Base-by-base conservation (phyloP, 2,113 vertebrate genomes). In the Salvelinus fontinalis region DNA sequence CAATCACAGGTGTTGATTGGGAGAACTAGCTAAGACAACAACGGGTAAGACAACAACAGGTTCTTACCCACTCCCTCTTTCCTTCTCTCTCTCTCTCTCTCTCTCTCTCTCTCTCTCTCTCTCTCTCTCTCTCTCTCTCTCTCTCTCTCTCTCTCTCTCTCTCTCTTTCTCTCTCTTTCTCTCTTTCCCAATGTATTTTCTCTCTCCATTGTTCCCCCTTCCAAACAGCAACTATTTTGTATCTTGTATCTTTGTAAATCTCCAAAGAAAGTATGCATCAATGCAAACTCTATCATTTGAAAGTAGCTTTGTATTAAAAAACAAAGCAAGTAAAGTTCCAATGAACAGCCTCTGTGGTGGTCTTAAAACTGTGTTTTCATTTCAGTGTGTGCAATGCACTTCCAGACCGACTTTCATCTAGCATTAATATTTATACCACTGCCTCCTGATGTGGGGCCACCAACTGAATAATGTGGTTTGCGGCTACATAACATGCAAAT, bases 381-480 rank as follows among this genome's bases (percentile, higher is more conserved):
- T 6, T 57, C 70, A 49, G 18, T 64, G 39, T 80, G 73, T 22
- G 6, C 54, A 20, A 20, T 57, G 54, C 54, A 57, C 18, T 20
- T 57, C 54, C 20, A 57, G 34, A 62, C 44, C 9, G 0, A 49
- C 68, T 62, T 76, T 75, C 34, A 20, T 59, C 13, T n/a, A 22
- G 9, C 70, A 84, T 86, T 1, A 67, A 85, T 84, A 88, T 84
- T 83, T 62, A 87, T 84, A n/a, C 72, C 27, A 12, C 26, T 73
- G 44, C 73, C 67, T 85, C 76, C 69, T 75, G 79, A 64, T 84
- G 65, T 83, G 68, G 76, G 70, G 75, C 78, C 71, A 70, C 60
- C 68, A 2, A 71, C 71, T 85, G 34, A 89, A 84, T 89, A 87
- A 85, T 90, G 80, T 82, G 83, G 20, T 59, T 49, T 80, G 73